Base-by-base conservation (phyloP, 2,113 vertebrate species). In the Rostratula benghalensis region DNA sequence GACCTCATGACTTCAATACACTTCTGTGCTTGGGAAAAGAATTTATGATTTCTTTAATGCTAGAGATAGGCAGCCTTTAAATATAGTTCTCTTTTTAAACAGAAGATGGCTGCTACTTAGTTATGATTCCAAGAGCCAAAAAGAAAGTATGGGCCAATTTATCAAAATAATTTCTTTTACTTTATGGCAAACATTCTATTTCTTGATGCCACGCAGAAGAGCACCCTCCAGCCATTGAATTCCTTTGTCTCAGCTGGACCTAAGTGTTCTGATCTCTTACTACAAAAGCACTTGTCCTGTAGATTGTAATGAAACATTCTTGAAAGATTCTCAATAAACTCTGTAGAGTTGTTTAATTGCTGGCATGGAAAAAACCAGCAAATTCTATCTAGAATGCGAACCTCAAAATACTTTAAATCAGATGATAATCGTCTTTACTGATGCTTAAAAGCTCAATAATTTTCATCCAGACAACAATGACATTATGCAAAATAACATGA, bases 401-500 rank as follows among this genome's bases (percentile, higher is more conserved):
- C 43, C 27, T 81, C 56, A 63, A 64, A 95, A 90, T 92, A 53
- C 39, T 59, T 48, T 87, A 78, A 81, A 89, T 86, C 88, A 83
- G 56, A 81, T 37, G 16, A 78, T 80, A 83, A 86, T 71, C 0
- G 0, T 68, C 46, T 71, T 90, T 89, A 68, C 48, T 48, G 69
- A 68, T 70, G 79, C 51, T 81, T 90, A 75, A 78, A 89, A 88
- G 77, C 69, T 63, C 50, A 87, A 81, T 93, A 75, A 75, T 78
- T 94, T 93, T 87, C 81, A 87, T 56, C 69, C 92, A 93, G 68
- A 69, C 79, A 93, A 82, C 35, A 94, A 50, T 63, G 76, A 61
- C 64, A 94, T 87, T 96, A 83, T 87, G 79, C 64, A 95, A 95
- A 96, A 90, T 48, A 92, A 56, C n/a, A 68, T 87, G 83, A 93